Conservation (phyloP, 2,888 invertebrate genomes). For the Nomada hirtipes region DNA sequence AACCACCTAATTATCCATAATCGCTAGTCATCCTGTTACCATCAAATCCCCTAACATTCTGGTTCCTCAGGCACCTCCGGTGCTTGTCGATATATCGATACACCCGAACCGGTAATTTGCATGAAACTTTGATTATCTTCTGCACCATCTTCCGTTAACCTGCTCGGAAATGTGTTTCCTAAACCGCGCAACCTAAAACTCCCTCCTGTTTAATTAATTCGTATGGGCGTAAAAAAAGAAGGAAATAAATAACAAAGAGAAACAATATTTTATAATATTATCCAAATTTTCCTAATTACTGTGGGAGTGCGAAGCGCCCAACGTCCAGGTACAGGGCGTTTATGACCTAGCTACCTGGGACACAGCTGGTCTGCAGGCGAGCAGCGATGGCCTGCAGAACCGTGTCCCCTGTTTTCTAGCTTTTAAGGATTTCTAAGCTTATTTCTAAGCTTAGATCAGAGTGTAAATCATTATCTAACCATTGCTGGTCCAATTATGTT, state of each 20-base stretch:
- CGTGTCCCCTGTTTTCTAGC: too few species aligned
- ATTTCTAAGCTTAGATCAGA: too few species aligned
- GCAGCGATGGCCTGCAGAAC: too few species aligned
- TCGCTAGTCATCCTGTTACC: constrained; percentile 46
- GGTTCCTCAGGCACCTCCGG: constrained; percentile 33
- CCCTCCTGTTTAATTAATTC: constrained; percentile 6
- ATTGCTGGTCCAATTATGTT: too few species aligned
- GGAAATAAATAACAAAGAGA: not conserved
- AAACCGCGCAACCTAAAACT: constrained; percentile 25
- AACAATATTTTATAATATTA: not conserved
- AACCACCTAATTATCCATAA: constrained; percentile 50
- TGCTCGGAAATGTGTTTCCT: constrained; percentile 13
- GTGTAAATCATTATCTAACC: too few species aligned
- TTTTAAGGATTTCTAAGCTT: too few species aligned
- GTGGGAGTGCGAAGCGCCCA: too few species aligned
- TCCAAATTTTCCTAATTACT: too few species aligned
- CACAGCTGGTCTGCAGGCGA: too few species aligned
- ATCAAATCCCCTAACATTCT: constrained; percentile 23
- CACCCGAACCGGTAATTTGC: constrained; percentile 48
- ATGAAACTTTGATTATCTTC: constrained; percentile 55
- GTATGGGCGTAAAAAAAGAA: not conserved
- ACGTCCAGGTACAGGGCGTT: too few species aligned
- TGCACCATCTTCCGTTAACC: constrained; percentile 36
- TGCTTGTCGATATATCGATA: constrained; percentile 48
- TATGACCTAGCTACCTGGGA: too few species aligned